Conservation (phyloP, 2,113 vertebrate species). For the Scortum barcoo region DNA sequence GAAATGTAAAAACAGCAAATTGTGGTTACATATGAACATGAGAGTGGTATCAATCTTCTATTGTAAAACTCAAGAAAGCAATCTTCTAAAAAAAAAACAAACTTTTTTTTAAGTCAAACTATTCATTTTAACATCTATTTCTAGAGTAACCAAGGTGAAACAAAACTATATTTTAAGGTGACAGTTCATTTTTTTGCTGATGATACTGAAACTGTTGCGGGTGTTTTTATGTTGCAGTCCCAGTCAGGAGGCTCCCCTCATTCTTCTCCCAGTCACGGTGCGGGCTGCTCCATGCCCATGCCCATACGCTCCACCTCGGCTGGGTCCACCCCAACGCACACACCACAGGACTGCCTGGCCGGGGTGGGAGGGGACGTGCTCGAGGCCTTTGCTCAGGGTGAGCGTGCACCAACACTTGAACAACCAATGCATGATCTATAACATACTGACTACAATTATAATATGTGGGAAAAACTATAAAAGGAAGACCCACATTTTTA, state of each 20-base stretch:
- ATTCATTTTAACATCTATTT: background rate
- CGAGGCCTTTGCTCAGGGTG: conserved; percentile 94
- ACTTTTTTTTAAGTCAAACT: background rate
- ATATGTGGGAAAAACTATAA: too few relatives aligned
- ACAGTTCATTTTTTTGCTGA: background rate
- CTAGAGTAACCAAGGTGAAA: background rate
- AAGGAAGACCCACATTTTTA: too few relatives aligned
- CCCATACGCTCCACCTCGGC: conserved; percentile 92
- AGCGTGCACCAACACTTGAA: conserved; percentile 36
- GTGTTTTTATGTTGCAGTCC: conserved; percentile 79
- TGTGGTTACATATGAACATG: background rate
- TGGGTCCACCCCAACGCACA: conserved; percentile 92
- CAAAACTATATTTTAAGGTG: background rate
- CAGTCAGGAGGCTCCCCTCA: conserved; percentile 91
- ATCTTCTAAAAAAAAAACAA: too few relatives aligned
- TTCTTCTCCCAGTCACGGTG: conserved; percentile 91
- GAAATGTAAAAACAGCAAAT: background rate
- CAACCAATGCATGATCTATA: background rate
- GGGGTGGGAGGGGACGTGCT: conserved; percentile 90
- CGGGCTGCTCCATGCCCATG: conserved; percentile 90
- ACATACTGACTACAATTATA: background rate
- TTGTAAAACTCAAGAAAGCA: background rate
- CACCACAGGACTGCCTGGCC: conserved; percentile 88
- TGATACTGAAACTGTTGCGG: background rate
- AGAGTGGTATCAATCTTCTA: background rate